Evolutionary conservation across 1,140 invertebrate species (phyloP).

Genomic region (Steinernema feltiae): DNA sequence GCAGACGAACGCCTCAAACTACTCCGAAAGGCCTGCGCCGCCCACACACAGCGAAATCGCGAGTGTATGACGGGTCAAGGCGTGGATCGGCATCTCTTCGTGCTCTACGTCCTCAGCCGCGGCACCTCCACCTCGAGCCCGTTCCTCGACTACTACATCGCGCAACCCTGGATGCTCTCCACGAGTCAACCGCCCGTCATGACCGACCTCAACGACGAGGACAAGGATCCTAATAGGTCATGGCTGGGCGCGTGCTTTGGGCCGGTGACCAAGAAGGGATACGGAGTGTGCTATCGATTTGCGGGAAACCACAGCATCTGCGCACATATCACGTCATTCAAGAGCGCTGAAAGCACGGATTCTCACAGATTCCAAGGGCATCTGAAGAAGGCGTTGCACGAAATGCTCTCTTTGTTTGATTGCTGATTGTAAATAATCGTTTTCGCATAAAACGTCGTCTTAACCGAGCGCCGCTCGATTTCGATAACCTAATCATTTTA

Average conservation of each 20-base stretch:
- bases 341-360: conserved; percentile 17
- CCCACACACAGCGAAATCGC: conserved; percentile 64
- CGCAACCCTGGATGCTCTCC: conserved; percentile 88
- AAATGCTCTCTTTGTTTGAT: conserved; percentile 15
- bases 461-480: no score
- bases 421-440: no score
- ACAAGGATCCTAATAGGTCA: conserved; percentile 17
- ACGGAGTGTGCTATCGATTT: conserved; percentile 46
- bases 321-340: conserved; percentile 20
- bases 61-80: conserved; percentile 89
- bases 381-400: conserved; percentile 8
- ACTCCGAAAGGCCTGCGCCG: conserved; percentile 68
- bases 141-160: conserved; percentile 72
- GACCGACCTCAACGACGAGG: conserved; percentile 41
- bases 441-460: no score
- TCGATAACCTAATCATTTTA: no score
- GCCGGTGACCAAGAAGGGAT: conserved; percentile 38
- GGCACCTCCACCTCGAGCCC: conserved; percentile 72
- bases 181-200: conserved; percentile 66
- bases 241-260: conserved; percentile 45
- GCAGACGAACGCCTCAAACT: conserved; percentile 60
- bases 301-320: conserved; percentile 39
- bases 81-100: conserved; percentile 91
- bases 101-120: conserved; percentile 89
- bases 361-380: conserved; percentile 17